These are phyloP conservation scores for Rallus limicola DNA, from an alignment of 2,113 vertebrate genomes.

Conservation along the genomic window DNA sequence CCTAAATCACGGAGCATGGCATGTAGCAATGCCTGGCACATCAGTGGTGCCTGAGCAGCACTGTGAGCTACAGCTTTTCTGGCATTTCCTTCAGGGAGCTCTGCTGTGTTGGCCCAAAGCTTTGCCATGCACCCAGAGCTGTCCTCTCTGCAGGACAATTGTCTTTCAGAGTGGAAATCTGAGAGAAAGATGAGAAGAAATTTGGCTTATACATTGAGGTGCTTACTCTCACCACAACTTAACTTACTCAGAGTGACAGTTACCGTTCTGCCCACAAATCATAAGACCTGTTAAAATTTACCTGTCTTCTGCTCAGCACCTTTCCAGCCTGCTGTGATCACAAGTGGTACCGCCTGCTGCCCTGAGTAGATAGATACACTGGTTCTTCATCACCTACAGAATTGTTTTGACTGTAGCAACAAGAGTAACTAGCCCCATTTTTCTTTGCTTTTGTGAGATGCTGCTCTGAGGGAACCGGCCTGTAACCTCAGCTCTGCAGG, in stretches of 20 bases:
- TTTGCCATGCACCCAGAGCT: not conserved
- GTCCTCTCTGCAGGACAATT: not conserved
- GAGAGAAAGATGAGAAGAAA: not conserved
- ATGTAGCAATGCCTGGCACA: accelerated
- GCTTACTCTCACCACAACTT: not conserved
- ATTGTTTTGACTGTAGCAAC: not conserved
- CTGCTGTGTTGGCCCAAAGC: not conserved
- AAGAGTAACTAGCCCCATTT: not conserved
- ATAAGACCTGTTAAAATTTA: not conserved
- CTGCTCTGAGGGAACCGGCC: not conserved
- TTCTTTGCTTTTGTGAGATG: not conserved
- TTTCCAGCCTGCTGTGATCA: not conserved
- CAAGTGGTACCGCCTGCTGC: not conserved
- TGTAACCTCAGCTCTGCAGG: not conserved
- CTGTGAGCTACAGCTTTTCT: not conserved
- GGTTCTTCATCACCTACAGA: not conserved
- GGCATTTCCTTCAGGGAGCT: not conserved
- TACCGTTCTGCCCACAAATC: accelerated
- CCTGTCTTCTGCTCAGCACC: not conserved
- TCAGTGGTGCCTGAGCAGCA: not conserved
- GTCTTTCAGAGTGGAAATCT: not conserved
- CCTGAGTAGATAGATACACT: not conserved
- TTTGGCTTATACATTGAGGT: not conserved
- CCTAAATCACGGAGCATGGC: accelerated
- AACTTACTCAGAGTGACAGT: not conserved